Percentiles rank a stretch among this genome's conserved stretches.
phyloP scores from a whole-genome alignment of 2,888 invertebrate species.

The Patella ulyssiponensis region DNA sequence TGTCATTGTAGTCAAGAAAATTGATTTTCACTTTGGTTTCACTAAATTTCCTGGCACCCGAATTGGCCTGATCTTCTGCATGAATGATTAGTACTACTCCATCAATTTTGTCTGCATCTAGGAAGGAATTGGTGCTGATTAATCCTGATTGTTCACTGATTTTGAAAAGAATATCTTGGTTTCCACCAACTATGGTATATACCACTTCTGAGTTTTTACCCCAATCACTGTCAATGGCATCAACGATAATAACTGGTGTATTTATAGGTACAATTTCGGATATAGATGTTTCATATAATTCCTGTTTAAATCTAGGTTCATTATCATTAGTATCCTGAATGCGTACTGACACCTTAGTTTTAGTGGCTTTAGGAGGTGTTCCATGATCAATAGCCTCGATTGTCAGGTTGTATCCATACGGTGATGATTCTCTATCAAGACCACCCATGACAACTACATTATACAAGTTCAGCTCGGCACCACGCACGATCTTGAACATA shows the following conservation, averaged over 20 bases:
- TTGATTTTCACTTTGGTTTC: conserved; percentile 85
- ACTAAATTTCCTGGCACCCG: conserved; percentile 86
- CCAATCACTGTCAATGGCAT: conserved; percentile 82
- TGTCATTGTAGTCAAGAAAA: conserved; percentile 93
- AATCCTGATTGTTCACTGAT: conserved; percentile 91
- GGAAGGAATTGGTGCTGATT: conserved; percentile 84
- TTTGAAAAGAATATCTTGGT: conserved; percentile 89
- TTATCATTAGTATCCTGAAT: conserved; percentile 88
- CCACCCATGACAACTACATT: conserved; percentile 85
- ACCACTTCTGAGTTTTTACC: conserved; percentile 88
- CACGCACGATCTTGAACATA: conserved; percentile 81
- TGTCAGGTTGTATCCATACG: conserved; percentile 89
- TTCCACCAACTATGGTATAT: conserved; percentile 84
- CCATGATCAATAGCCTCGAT: conserved; percentile 89
- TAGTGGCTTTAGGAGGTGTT: conserved; percentile 58
- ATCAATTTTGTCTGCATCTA: conserved; percentile 86
- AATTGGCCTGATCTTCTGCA: conserved; percentile 77
- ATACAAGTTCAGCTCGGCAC: conserved; percentile 70
- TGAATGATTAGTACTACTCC: conserved; percentile 46
- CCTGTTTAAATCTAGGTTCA: conserved; percentile 80
- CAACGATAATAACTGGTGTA: conserved; percentile 82
- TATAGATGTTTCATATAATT: conserved; percentile 88
- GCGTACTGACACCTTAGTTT: conserved; percentile 81
- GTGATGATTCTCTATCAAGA: conserved; percentile 84
- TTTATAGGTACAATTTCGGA: conserved; percentile 91